phyloP scores from a whole-genome alignment of 2,113 vertebrate species.

The Pithys albifrons region DNA sequence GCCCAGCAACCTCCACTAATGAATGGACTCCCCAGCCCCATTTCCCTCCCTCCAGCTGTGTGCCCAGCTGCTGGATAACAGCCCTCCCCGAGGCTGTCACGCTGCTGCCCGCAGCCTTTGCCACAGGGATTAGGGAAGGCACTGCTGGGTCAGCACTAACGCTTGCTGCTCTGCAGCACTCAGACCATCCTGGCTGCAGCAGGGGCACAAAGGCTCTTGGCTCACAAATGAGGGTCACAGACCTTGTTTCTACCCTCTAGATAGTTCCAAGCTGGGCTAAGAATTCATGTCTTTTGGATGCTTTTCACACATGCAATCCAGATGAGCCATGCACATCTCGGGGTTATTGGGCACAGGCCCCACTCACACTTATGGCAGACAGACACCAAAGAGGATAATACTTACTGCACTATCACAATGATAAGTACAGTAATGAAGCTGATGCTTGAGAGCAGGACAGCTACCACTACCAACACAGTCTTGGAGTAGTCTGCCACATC shows the following conservation, averaged over 20 bases:
- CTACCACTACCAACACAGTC: slow-evolving; percentile 61
- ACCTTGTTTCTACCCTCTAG: neutral
- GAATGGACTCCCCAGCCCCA: neutral
- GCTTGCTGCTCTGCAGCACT: neutral
- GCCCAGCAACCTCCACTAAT: neutral
- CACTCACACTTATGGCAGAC: neutral
- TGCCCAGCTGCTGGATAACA: neutral
- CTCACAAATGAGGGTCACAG: neutral
- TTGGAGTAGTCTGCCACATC: slow-evolving; percentile 66
- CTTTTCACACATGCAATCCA: neutral
- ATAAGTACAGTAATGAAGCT: slow-evolving; percentile 66
- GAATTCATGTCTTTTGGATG: neutral
- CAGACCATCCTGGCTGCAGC: neutral
- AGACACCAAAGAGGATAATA: neutral
- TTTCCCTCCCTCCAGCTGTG: neutral
- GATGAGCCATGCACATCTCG: neutral
- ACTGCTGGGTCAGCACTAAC: neutral
- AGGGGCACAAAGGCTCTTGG: neutral
- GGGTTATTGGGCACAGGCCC: neutral
- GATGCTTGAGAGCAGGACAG: slow-evolving; percentile 59
- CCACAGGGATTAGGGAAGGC: neutral
- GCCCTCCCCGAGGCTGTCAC: neutral
- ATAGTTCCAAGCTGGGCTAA: neutral
- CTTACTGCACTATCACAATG: slow-evolving; percentile 75
- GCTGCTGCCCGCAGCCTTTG: neutral